phyloP scores from a whole-genome alignment of 2,888 invertebrate genomes.

The Acanthococcus lagerstroemiae region DNA sequence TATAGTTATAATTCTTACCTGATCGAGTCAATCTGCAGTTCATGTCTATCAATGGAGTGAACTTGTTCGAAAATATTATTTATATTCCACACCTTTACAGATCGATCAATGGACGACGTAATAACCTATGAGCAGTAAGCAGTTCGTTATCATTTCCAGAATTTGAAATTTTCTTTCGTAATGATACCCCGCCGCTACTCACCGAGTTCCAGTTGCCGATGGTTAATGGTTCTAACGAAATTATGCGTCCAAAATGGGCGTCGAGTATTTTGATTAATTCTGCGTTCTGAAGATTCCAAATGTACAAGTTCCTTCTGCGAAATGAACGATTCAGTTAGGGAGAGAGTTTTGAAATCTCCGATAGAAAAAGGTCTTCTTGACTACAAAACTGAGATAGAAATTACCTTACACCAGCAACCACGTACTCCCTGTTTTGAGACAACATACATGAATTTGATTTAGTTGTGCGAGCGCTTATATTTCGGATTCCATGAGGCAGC shows the following conservation, averaged over 20 bases:
- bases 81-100: slow-evolving; percentile 98
- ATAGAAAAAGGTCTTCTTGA: too few species aligned
- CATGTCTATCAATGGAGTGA: slow-evolving; percentile 89
- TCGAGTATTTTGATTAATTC: slow-evolving; percentile 84
- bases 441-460: slow-evolving; percentile 85
- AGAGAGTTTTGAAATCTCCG: too few species aligned
- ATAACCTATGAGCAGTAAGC: slow-evolving; percentile 52
- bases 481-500: slow-evolving; percentile 77
- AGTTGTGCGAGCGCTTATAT: slow-evolving; percentile 85
- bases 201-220: slow-evolving; percentile 76
- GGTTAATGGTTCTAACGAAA: slow-evolving; percentile 77
- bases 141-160: not conserved
- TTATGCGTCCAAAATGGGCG: slow-evolving; percentile 93
- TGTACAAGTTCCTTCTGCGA: slow-evolving; percentile 77
- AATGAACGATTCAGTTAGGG: too few species aligned
- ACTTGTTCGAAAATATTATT: slow-evolving; percentile 98
- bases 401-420: slow-evolving; percentile 88
- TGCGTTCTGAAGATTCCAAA: slow-evolving; percentile 76
- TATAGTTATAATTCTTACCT: too few species aligned
- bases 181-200: too few species aligned
- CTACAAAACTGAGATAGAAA: too few species aligned
- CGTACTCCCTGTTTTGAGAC: slow-evolving; percentile 79
- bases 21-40: slow-evolving; percentile 86
- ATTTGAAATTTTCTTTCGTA: not conserved
- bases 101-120: slow-evolving; percentile 93